These are phyloP conservation scores for Tenthredo livida DNA, from an alignment of 2,888 invertebrate species.

Conservation along the genomic window DNA sequence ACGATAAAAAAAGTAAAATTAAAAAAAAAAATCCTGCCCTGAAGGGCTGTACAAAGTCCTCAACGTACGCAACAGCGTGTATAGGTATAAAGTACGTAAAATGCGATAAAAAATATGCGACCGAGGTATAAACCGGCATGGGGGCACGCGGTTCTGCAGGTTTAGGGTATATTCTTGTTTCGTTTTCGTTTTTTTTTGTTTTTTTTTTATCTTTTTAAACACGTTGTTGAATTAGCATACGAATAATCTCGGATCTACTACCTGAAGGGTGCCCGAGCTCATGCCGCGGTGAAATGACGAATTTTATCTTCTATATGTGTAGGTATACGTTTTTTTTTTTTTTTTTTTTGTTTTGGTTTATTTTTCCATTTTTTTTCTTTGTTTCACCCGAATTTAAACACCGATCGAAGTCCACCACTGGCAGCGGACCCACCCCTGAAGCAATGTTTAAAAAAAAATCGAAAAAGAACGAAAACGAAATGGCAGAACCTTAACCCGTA, in stretches of 20 bases:
- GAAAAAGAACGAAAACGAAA: neutral
- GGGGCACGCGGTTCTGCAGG: neutral
- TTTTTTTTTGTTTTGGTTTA: neutral
- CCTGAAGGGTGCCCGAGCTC: conserved; percentile 1
- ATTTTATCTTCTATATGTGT: conserved; percentile 16
- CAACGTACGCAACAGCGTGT: neutral
- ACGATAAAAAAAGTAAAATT: neutral
- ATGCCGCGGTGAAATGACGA: conserved; percentile 28
- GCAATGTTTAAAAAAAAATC: conserved; percentile 7
- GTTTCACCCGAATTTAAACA: conserved; percentile 21
- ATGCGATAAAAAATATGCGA: conserved; percentile 19
- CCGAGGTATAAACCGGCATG: conserved; percentile 23
- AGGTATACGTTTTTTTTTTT: neutral
- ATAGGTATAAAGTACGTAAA: conserved; percentile 4
- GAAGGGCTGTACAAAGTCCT: neutral
- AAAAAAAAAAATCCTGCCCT: neutral
- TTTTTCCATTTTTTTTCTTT: neutral
- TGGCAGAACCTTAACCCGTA: conserved; percentile 27
- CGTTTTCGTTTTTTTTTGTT: neutral
- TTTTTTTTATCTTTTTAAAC: conserved; percentile 29
- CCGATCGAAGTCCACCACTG: conserved; percentile 2
- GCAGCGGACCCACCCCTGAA: neutral
- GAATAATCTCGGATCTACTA: conserved; percentile 47
- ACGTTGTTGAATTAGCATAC: conserved; percentile 36
- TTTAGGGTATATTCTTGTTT: conserved; percentile 16